Base-by-base conservation (phyloP, 2,797 vertebrate species). In the Xenops minutus region DNA sequence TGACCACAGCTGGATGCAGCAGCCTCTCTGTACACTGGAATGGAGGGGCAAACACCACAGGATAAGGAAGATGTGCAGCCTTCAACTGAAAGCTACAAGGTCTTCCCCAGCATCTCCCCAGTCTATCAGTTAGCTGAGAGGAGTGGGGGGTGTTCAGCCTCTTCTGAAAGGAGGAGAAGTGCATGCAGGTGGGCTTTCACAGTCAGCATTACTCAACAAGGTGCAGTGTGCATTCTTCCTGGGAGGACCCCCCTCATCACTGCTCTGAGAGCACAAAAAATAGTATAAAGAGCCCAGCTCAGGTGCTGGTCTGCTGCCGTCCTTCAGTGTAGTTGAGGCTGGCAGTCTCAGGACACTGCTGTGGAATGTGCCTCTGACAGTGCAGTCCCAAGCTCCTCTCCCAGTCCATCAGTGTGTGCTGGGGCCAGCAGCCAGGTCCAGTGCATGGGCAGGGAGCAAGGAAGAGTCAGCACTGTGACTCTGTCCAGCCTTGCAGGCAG, bases 291-390 rank as follows among this genome's bases (percentile, higher is more conserved):
- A 43, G 26, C 12, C 7, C 14, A 44, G 55, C 4, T 34, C 12
- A 18, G 15, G 7, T 27, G n/a, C 34, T 66, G 59, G 5, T 59
- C 41, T 61, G 26, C 12, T 22, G 26, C 62, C 3, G 3, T 22
- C 63, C 22, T 69, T 43, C 26, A 15, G 13, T 1, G 2, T 4
- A 63, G 61, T 44, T 34, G 61, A 74, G 37, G 11, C 18, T 82
- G 72, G 37, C 15, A 88, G 79, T 9, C 22, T 7, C 22, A n/a
- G 43, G 43, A 10, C 32, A 26, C 43, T 12, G 18, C 58, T 49
- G 46, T 34, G 43, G 3, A n/a, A 14, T 0, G 0, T 52, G 46
- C 51, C 23, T 48, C 62, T 6, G 29, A 5, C 32, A 36, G 12
- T 24, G 36, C 52, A 73, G 36, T 21, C 37, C 22, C 0, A 0